Evolutionary conservation across 30 jellyfish, hydroid and myxozoan genomes (phyloP).

Genomic region (Clytia hemisphaerica): DNA sequence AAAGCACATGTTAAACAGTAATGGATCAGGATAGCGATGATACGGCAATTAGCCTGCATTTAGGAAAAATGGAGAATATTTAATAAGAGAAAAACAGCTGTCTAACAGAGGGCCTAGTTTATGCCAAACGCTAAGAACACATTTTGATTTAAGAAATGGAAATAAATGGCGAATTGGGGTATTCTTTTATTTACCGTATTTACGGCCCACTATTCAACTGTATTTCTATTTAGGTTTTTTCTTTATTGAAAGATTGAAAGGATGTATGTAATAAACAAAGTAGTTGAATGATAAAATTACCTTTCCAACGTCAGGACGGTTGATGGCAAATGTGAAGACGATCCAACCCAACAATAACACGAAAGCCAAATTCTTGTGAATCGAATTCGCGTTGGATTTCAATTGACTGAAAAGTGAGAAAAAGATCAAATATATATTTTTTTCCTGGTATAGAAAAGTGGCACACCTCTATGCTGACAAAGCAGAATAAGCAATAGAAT

Average conservation of each 20-base stretch:
- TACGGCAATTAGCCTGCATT: slow-evolving; percentile 66
- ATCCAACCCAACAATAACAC: slow-evolving; percentile 59
- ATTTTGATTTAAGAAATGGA: no score
- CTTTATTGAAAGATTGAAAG: not conserved
- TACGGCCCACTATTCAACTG: no score
- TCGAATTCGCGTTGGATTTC: slow-evolving; percentile 77
- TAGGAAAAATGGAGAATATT: not conserved
- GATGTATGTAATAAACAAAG: not conserved
- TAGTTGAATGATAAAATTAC: not conserved
- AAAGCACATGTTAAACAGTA: slow-evolving; percentile 91
- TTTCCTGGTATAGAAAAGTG: no score
- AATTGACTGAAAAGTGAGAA: slow-evolving; percentile 51
- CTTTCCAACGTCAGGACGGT: slow-evolving; percentile 56
- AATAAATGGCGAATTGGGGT: no score
- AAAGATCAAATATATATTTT: no score
- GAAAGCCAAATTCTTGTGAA: slow-evolving; percentile 78
- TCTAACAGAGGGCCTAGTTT: no score
- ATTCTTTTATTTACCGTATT: no score
- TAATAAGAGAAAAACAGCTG: not conserved
- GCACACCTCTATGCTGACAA: no score
- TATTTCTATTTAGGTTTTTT: not conserved
- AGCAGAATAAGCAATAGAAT: no score
- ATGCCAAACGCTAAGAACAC: no score
- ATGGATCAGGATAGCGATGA: slow-evolving; percentile 80
- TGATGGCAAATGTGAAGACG: slow-evolving; percentile 61